Conservation (phyloP, 2,797 vertebrate species). For the Propithecus deckenii region DNA sequence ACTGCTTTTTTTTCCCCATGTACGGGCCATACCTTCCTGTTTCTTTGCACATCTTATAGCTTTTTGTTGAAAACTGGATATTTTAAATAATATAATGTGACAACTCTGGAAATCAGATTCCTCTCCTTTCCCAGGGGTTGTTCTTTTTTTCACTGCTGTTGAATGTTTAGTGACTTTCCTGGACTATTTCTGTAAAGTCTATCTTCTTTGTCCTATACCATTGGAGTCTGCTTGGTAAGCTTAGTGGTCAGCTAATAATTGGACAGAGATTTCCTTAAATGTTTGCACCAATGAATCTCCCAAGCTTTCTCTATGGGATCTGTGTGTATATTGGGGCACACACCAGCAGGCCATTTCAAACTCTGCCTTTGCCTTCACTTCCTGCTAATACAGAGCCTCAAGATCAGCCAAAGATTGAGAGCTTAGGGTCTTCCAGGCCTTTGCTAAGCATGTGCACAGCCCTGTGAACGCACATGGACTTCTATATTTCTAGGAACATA, state of each 20-base stretch:
- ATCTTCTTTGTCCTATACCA: neutral
- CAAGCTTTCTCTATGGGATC: neutral
- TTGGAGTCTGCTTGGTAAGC: neutral
- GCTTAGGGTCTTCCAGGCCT: neutral
- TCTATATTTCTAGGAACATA: neutral
- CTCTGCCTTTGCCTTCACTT: neutral
- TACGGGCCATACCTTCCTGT: neutral
- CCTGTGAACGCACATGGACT: neutral
- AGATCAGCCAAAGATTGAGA: neutral
- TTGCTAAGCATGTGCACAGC: neutral
- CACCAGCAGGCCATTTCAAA: no score
- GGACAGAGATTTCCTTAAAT: neutral
- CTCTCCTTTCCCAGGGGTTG: neutral
- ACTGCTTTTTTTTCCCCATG: neutral
- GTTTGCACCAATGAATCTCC: neutral
- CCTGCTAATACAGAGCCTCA: neutral
- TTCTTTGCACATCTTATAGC: neutral
- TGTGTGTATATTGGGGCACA: neutral
- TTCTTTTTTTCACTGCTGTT: neutral
- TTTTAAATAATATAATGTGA: neutral
- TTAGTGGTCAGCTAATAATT: neutral
- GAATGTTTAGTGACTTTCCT: neutral
- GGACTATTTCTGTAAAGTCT: neutral
- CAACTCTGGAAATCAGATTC: neutral
- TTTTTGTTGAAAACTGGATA: neutral